Evolutionary conservation across 2,888 invertebrate species (phyloP).

Genomic region (Tipula helvola): DNA sequence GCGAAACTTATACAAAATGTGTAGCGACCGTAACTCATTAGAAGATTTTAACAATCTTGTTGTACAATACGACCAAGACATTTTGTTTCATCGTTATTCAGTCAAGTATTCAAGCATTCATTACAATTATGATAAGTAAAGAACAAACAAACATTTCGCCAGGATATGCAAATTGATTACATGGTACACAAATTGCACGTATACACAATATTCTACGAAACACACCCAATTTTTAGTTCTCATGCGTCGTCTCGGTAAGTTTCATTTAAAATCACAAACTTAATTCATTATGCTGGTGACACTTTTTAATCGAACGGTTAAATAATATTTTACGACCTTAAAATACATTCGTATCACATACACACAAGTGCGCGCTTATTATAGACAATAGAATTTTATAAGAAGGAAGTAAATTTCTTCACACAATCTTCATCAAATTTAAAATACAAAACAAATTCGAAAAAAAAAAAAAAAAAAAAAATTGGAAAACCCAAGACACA

Average conservation of each 20-base stretch:
- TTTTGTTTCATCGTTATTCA: no score
- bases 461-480: neutral
- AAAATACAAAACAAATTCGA: neutral
- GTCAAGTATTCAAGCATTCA: no score
- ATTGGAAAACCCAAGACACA: neutral
- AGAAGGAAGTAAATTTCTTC: conserved; percentile 4
- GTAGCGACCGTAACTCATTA: no score
- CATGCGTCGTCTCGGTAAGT: neutral
- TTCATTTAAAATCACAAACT: neutral
- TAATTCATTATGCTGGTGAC: neutral
- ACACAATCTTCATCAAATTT: conserved; percentile 4
- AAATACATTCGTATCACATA: neutral
- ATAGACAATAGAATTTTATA: neutral
- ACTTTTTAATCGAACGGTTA: conserved; percentile 4
- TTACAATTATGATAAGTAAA: no score
- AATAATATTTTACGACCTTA: conserved; percentile 4
- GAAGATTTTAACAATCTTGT: no score
- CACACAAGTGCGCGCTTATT: neutral
- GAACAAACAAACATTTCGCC: no score
- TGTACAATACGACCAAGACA: no score
- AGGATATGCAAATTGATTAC: neutral
- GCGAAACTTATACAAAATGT: no score
- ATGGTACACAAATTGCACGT: neutral
- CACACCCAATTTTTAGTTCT: neutral
- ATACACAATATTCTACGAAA: neutral